Evolutionary conservation across 2,113 vertebrate species (phyloP), one percentile per base, ranked within the genome.

Genomic region (Calidris pygmaea): DNA sequence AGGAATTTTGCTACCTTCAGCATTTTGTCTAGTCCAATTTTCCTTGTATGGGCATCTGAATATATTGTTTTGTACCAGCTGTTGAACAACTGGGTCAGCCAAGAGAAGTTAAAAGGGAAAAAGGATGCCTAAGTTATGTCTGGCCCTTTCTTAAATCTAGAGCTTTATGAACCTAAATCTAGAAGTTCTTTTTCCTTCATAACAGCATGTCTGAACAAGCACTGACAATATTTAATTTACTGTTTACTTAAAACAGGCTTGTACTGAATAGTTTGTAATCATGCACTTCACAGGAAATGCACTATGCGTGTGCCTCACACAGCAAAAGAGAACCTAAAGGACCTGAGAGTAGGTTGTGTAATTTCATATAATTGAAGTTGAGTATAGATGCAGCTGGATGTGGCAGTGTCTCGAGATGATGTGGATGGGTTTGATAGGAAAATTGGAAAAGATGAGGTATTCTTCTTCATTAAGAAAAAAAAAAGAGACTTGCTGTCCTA

Each of bases 381-480:
- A 95, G 90, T 89, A 94, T 68, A 89, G 95, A 97, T 97, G 96
- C 97, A 97, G 96, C 96, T 98, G 97, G 96, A 91, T 97, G 90
- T 93, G 80, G 66, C 79, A 97, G 68, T 85, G 92, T 94, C 96
- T 98, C 56, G 21, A 98, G 93, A 97, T 97, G 94, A 98, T 95
- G 80, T 95, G 87, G 96, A 96, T 97, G 93, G 58, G 83, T 98
- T 97, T 97, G 97, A 98, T 97, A 97, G 97, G 96, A 97, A 98
- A 98, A 98, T 97, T 97, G 95, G 95, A 96, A 97, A 97, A 96
- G 94, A 97, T 97, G 97, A 98, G 96, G 92, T 93, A 97, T 97
- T 98, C 97, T 97, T 96, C 92, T 95, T 96, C 96, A 95, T 98
- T 98, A 98, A 92, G 85, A 48, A 55, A 87, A 77, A 96, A 92